Percentiles rank a stretch among this genome's conserved stretches.
phyloP scores from a whole-genome alignment of 30 jellyfish, hydroid and myxozoan genomes.

The Chironex yamaguchii region DNA sequence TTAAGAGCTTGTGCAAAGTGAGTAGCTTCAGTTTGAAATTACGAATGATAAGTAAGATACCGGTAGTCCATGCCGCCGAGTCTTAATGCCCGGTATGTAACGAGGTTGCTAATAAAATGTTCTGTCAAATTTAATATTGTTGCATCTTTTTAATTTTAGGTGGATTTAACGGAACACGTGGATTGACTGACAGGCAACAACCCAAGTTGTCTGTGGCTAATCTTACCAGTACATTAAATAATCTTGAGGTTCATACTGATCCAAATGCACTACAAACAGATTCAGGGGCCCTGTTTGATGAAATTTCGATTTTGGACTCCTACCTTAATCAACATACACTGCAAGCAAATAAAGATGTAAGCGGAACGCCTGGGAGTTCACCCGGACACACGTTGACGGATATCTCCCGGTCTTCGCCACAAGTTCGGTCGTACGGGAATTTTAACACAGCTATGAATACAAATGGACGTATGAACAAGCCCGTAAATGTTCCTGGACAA shows the following conservation, averaged over 20 bases:
- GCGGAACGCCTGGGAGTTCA: conserved; percentile 53
- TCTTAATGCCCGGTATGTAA: no score
- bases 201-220: conserved; percentile 50
- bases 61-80: no score
- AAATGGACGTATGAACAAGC: not conserved
- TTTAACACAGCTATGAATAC: conserved; percentile 60
- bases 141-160: conserved; percentile 31
- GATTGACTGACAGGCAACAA: not conserved
- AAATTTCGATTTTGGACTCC: conserved; percentile 51
- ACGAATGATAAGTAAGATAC: not conserved
- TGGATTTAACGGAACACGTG: conserved; percentile 28
- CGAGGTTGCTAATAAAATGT: no score
- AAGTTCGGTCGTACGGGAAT: conserved; percentile 44
- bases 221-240: conserved; percentile 60
- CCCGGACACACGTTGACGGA: conserved; percentile 71
- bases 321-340: conserved; percentile 28
- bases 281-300: conserved; percentile 48
- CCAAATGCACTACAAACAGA: conserved; percentile 73
- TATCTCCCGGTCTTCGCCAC: conserved; percentile 42
- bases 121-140: no score
- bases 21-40: not conserved
- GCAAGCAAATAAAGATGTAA: not conserved
- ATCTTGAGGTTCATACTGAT: conserved; percentile 59
- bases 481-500: not conserved
- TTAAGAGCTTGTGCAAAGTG: no score